Evolutionary conservation across 92 coral and sea anemone genomes (phyloP), one percentile per base, ranked within the genome.

Genomic region (Zoanthus solanderi): DNA sequence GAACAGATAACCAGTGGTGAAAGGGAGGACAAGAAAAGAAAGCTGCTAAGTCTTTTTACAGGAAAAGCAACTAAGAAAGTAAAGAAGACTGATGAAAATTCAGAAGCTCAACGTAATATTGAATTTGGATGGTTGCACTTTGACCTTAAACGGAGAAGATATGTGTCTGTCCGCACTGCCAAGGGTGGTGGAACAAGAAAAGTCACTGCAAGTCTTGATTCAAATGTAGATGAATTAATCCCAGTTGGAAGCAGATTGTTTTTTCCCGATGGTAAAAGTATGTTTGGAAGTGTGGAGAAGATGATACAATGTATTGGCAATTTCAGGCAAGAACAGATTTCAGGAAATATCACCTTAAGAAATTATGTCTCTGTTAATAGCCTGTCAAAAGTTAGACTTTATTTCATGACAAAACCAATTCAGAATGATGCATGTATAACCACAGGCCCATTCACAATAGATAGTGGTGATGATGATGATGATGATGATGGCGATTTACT

Each of bases 181-280:
- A 86, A 88, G 52, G 91, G 91, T 15, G 93, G 88, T 56, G 93
- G 93, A 87, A 87, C 87, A 60, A 87, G 93, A 47, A 72, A 75
- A 76, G 88, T 90, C 65, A 87, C 87, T 65, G 72, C 87, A 42
- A 34, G 50, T 16, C 78, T 87, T 58, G 18, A 71, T 63, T 90
- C 90, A 46, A 71, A 56, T 61, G 60, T 73, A 72, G 87, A 58
- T 45, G 87, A 71, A 29, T 60, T 90, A 18, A 71, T 87, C 32
- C 48, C 63, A 67, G 87, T 82, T 75, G 93, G 83, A 71, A 66
- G 72, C 75, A 79, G 66, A 48, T 53, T 87, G 34, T 90, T 90
- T 83, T 87, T 90, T 61, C 86, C 83, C 23, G 90, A 87, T 78
- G 93, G 88, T 71, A 63, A 86, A 42, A 86, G 76, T 60, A 78